Percentiles rank a stretch among this genome's conserved stretches.
These are phyloP conservation scores for Eueremaeus valkanovi DNA, from an alignment of 2,888 invertebrate genomes.

Conservation along the genomic window DNA sequence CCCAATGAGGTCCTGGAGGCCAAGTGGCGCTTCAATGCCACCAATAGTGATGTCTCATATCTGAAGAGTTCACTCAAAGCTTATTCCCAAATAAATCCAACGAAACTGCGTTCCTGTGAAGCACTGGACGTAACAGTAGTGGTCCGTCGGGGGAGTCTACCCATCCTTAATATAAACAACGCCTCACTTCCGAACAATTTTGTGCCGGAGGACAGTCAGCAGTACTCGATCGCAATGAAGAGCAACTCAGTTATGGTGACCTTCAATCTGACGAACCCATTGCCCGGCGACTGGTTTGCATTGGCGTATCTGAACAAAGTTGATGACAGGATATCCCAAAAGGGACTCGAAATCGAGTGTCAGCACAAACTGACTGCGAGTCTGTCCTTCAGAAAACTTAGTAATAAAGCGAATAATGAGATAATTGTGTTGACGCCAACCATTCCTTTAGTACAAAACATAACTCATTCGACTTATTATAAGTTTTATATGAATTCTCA, in stretches of 20 bases:
- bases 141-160: slow-evolving; percentile 75
- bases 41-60: slow-evolving; percentile 49
- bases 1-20: slow-evolving; percentile 58
- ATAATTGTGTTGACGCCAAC: slow-evolving; percentile 26
- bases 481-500: slow-evolving; percentile 32
- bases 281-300: slow-evolving; percentile 53
- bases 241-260: slow-evolving; percentile 49
- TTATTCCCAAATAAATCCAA: not conserved
- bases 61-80: not conserved
- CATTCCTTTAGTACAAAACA: slow-evolving; percentile 18
- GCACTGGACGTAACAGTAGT: slow-evolving; percentile 54
- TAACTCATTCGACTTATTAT: slow-evolving; percentile 18
- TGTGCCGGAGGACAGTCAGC: slow-evolving; percentile 49
- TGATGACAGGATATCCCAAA: slow-evolving; percentile 46
- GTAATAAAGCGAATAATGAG: not conserved
- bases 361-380: slow-evolving; percentile 33
- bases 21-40: slow-evolving; percentile 50
- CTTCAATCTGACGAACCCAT: slow-evolving; percentile 50
- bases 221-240: slow-evolving; percentile 49
- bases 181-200: slow-evolving; percentile 66
- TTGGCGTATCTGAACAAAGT: slow-evolving; percentile 57
- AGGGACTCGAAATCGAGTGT: slow-evolving; percentile 38
- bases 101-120: not conserved
- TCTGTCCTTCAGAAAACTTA: slow-evolving; percentile 6
- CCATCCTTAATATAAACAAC: slow-evolving; percentile 75